phyloP scores from a whole-genome alignment of 2,888 invertebrate genomes.

The Caenorhabditis wallacei region DNA sequence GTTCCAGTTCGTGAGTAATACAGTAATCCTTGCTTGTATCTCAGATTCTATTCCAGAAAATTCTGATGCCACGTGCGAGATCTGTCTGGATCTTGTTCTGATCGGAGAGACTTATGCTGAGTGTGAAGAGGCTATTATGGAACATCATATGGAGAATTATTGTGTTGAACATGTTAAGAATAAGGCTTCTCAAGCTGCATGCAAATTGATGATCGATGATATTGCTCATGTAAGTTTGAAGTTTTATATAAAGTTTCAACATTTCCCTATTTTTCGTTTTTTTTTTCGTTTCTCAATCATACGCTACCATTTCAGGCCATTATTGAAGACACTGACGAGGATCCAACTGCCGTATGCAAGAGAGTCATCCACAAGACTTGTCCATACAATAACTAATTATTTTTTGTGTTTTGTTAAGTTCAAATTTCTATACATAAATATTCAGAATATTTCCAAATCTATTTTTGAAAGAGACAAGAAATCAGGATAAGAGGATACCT shows the following conservation, averaged over 20 bases:
- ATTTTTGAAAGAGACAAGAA: neutral
- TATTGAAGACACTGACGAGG: constrained; percentile 68
- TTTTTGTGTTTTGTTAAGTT: neutral
- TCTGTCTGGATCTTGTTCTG: constrained; percentile 70
- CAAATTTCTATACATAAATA: constrained; percentile 1
- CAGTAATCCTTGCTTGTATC: neutral
- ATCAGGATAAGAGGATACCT: no score
- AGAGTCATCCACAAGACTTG: constrained; percentile 64
- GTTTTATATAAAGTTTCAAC: no score
- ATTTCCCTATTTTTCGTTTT: neutral
- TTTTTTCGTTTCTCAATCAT: neutral
- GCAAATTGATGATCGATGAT: constrained; percentile 65
- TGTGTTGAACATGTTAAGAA: constrained; percentile 64
- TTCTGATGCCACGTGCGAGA: constrained; percentile 64
- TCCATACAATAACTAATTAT: constrained; percentile 52
- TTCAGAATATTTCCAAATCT: neutral
- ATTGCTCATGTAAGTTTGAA: constrained; percentile 60
- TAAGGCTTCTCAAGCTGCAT: constrained; percentile 53
- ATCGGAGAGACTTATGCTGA: constrained; percentile 71
- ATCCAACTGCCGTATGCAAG: constrained; percentile 63
- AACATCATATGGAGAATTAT: constrained; percentile 67
- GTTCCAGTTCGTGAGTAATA: constrained; percentile 55
- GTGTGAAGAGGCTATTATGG: constrained; percentile 67
- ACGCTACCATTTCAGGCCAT: constrained; percentile 49
- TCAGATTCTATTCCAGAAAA: constrained; percentile 47